Conservation (phyloP, 2,888 invertebrate species). For the Microctonus brassicae region DNA sequence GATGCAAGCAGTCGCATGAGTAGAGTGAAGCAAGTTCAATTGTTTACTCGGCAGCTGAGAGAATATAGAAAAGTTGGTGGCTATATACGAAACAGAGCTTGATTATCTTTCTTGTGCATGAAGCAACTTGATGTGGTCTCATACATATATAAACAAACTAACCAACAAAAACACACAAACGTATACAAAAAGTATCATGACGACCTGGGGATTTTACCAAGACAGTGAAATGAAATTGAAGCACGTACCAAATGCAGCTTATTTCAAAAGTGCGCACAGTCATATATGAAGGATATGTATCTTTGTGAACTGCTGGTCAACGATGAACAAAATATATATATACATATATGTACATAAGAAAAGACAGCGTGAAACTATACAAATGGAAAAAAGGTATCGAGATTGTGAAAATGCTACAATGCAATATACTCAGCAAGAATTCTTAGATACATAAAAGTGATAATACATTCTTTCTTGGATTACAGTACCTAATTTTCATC, state of each 20-base stretch:
- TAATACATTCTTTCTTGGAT: background rate
- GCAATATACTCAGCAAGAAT: background rate
- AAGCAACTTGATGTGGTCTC: background rate
- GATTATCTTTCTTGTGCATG: conserved; percentile 12
- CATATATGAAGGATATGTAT: background rate
- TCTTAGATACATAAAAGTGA: conserved; percentile 1
- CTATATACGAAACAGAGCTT: background rate
- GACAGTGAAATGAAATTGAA: conserved; percentile 30
- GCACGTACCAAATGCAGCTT: conserved; percentile 22
- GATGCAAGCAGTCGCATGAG: too few species aligned
- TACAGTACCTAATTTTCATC: background rate
- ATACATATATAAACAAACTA: too few species aligned
- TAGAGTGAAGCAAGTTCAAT: too few species aligned
- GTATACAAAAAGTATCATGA: background rate
- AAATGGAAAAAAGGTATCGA: too few species aligned
- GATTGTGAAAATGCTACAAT: conserved; percentile 12
- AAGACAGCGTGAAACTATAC: background rate
- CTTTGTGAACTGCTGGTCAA: background rate
- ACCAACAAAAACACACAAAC: background rate
- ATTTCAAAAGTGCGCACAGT: conserved; percentile 12
- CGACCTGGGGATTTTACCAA: background rate
- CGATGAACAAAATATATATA: background rate
- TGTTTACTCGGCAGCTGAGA: too few species aligned
- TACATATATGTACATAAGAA: background rate
- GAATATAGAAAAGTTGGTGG: too few species aligned